Percentiles rank a stretch among this genome's conserved stretches.
phyloP scores from a whole-genome alignment of 1,140 invertebrate species.

The Xylocopa sonorina region DNA sequence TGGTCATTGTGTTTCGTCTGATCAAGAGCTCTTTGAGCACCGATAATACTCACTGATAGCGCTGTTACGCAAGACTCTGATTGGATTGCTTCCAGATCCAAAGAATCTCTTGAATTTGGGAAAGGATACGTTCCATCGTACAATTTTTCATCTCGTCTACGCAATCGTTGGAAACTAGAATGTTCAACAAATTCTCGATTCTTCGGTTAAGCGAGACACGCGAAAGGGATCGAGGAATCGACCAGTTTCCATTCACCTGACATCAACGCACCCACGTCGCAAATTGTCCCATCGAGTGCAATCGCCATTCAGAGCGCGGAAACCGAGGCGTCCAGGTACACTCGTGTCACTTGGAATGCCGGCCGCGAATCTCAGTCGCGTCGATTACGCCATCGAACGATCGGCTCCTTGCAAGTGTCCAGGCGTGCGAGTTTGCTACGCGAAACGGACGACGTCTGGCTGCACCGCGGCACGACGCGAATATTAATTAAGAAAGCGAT shows the following conservation, averaged over 20 bases:
- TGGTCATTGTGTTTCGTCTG: slow-evolving; percentile 39
- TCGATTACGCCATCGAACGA: slow-evolving; percentile 43
- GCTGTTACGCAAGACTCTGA: background rate
- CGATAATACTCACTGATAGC: slow-evolving; percentile 16
- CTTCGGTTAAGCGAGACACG: background rate
- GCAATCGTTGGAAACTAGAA: too few relatives aligned
- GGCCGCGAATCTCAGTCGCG: slow-evolving; percentile 22
- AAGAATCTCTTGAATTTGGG: background rate
- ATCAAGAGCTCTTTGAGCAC: background rate
- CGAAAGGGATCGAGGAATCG: too few relatives aligned
- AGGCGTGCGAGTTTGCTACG: background rate
- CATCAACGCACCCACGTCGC: background rate
- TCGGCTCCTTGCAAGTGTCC: slow-evolving; percentile 23
- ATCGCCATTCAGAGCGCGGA: background rate
- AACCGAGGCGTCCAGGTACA: background rate
- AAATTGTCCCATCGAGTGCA: slow-evolving; percentile 8
- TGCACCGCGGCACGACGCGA: slow-evolving; percentile 34
- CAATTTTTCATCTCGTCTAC: too few relatives aligned
- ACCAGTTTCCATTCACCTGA: background rate
- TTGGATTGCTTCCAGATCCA: background rate
- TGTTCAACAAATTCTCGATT: too few relatives aligned
- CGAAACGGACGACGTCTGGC: slow-evolving; percentile 16
- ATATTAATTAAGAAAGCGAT: slow-evolving; percentile 73
- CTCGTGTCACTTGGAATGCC: background rate
- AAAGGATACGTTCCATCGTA: background rate